Evolutionary conservation across 2,888 invertebrate species (phyloP).

Genomic region (Drosophila ochracea): DNA sequence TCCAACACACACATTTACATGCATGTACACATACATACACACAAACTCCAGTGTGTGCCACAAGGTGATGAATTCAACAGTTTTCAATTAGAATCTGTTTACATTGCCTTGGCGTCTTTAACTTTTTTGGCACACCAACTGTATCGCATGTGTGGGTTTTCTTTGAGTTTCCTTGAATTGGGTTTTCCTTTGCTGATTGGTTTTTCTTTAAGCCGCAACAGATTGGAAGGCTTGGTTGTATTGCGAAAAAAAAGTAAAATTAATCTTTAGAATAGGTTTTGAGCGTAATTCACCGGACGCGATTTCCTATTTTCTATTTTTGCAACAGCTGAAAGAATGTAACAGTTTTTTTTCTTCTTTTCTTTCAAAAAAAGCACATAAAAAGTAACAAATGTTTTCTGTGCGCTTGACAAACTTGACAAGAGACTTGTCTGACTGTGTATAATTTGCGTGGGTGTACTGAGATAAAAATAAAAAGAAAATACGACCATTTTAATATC

Average conservation of each 20-base stretch:
- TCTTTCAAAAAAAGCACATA: not conserved
- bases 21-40: not conserved
- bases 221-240: not conserved
- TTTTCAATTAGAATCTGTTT: conserved; percentile 29
- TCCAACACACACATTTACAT: not conserved
- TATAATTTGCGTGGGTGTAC: conserved; percentile 21
- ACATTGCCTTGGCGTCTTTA: conserved; percentile 24
- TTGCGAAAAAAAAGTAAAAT: not conserved
- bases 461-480: conserved; percentile 18
- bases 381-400: conserved; percentile 39
- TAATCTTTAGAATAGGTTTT: not conserved
- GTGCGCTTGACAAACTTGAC: conserved; percentile 23
- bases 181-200: not conserved
- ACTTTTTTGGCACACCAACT: conserved; percentile 7
- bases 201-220: not conserved
- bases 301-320: not conserved
- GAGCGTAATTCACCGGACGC: not conserved
- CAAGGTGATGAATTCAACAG: conserved; percentile 27
- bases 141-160: conserved; percentile 9
- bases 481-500: conserved; percentile 51
- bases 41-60: not conserved
- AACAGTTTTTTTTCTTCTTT: conserved; percentile 9
- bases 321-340: conserved; percentile 19
- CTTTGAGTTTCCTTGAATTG: not conserved
- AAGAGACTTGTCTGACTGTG: conserved; percentile 12